Evolutionary conservation across 2,113 vertebrate genomes (phyloP), one percentile per base, ranked within the genome.

Genomic region (Drymodes brunneopygia): DNA sequence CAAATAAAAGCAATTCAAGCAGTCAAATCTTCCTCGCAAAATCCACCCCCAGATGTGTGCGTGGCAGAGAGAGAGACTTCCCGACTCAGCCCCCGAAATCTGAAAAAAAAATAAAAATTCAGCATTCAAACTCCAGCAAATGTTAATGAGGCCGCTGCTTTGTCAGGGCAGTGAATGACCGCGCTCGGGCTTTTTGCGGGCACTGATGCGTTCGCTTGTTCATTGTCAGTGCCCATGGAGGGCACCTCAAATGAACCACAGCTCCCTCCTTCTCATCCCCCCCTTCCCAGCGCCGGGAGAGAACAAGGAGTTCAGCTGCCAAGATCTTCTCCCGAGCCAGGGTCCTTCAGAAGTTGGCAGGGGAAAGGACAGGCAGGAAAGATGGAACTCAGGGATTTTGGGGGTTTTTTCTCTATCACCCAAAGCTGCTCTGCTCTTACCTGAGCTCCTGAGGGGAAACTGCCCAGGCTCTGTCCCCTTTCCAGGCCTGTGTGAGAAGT

Each of bases 111-210:
- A 92, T 80, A 12, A 44, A 81, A 93, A 78, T 91, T 66, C 66
- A 83, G 81, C 51, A 69, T 81, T 93, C 66, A 36, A 84, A 83
- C 79, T 25, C 20, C 72, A 36, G 16, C 94, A 85, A 92, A 95
- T 83, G 89, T 36, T 96, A 75, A 93, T 90, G 85, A 92, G 80
- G 77, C 79, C 24, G 17, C 9, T 11, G 72, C 78, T 84, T 97
- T 97, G 94, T 97, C 60, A 24, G 93, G 60, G 71, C 91, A 89
- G 50, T 94, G 93, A 97, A 96, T 93, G 96, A 97, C 51, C 82
- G 58, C 54, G 96, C 62, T 87, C 91, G 51, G 86, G 84, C 97
- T 86, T 81, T 97, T 98, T 96, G 94, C 94, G 94, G 91, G 44
- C 95, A 86, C 65, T 88, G 95, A 92, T 92, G 97, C 92, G 72